These are phyloP conservation scores for Melangyna quadrimaculata DNA, from an alignment of 2,888 invertebrate genomes.

Conservation along the genomic window DNA sequence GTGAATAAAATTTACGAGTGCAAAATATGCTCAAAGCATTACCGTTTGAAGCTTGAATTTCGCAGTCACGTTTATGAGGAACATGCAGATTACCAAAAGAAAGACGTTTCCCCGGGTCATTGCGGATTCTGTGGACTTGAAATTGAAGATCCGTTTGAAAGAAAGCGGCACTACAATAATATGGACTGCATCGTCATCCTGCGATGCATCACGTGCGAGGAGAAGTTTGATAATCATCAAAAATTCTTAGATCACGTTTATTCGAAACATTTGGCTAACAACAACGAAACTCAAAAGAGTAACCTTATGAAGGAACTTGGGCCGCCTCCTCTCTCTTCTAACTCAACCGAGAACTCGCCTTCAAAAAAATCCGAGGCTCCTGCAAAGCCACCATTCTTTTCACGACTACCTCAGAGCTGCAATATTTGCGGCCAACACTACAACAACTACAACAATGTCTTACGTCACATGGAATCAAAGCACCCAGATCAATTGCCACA, in stretches of 20 bases:
- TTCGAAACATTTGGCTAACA: conserved; percentile 78
- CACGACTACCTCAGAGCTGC: conserved; percentile 80
- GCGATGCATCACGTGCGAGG: conserved; percentile 80
- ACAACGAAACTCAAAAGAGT: conserved; percentile 71
- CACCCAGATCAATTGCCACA: conserved; percentile 81
- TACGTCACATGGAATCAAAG: conserved; percentile 81
- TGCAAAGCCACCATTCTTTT: conserved; percentile 79
- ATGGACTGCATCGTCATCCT: conserved; percentile 81
- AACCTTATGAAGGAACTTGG: conserved; percentile 64
- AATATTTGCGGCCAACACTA: conserved; percentile 81
- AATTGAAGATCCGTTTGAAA: conserved; percentile 79
- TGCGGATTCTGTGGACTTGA: conserved; percentile 80
- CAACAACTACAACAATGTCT: conserved; percentile 81
- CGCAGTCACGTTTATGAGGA: conserved; percentile 81
- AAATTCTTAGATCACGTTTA: conserved; percentile 81
- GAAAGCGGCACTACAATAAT: conserved; percentile 81
- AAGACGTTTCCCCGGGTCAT: conserved; percentile 78
- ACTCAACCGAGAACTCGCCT: conserved; percentile 62
- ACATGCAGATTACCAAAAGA: conserved; percentile 80
- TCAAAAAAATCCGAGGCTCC: conserved; percentile 63
- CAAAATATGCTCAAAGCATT: conserved; percentile 79
- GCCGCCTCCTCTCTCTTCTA: conserved; percentile 37
- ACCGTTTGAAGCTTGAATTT: conserved; percentile 80
- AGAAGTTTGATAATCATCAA: conserved; percentile 80
- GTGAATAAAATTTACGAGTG: conserved; percentile 81